These are phyloP conservation scores for Exephanes ischioxanthus DNA, from an alignment of 2,888 invertebrate species.

Conservation along the genomic window DNA sequence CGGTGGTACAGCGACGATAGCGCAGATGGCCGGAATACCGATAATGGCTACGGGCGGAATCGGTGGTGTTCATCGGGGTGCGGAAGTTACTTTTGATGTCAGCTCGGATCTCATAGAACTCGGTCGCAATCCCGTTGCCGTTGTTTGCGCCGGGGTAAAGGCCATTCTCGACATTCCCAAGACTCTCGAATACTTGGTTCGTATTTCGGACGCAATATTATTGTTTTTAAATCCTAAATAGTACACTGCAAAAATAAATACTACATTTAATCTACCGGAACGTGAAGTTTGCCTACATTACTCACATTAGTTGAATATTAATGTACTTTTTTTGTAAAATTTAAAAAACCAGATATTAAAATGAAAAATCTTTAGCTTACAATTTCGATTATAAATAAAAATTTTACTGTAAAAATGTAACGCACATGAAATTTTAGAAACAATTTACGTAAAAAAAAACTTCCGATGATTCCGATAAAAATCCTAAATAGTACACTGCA, in stretches of 20 bases:
- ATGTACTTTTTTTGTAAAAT: too few species aligned
- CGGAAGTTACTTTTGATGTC: conserved; percentile 94
- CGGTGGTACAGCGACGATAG: conserved; percentile 95
- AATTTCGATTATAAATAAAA: background rate
- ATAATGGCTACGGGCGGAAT: conserved; percentile 98
- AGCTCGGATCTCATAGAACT: conserved; percentile 98
- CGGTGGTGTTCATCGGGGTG: conserved; percentile 98
- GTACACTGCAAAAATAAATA: background rate
- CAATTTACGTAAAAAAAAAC: background rate
- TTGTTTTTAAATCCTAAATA: background rate
- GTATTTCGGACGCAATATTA: conserved; percentile 72
- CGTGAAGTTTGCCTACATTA: too few species aligned
- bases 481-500: too few species aligned
- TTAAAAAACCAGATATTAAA: too few species aligned
- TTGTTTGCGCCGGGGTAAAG: conserved; percentile 98
- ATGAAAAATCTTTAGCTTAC: too few species aligned
- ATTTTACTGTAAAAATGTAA: too few species aligned
- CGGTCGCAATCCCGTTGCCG: conserved; percentile 93
- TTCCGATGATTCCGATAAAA: background rate
- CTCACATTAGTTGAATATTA: too few species aligned
- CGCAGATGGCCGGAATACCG: conserved; percentile 92
- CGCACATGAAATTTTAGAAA: too few species aligned
- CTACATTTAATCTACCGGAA: too few species aligned
- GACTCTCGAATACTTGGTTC: conserved; percentile 96
- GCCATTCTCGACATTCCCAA: conserved; percentile 98